Conservation (phyloP, 2,888 invertebrate genomes). For the Hartigia nigra region DNA sequence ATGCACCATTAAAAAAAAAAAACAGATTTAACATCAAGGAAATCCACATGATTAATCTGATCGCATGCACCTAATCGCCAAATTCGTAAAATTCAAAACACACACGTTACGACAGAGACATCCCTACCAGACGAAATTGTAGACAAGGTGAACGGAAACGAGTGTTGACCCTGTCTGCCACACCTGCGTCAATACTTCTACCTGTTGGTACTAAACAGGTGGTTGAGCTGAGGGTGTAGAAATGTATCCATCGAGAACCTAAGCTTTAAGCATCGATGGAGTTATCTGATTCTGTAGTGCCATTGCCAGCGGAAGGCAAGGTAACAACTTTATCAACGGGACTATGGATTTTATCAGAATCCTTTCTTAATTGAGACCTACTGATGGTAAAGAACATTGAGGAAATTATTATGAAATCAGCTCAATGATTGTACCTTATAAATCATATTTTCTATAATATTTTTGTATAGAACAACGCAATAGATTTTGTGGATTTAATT, state of each 20-base stretch:
- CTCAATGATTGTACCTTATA: not conserved
- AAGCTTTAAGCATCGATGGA: not conserved
- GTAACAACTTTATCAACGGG: not conserved
- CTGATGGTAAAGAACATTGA: not conserved
- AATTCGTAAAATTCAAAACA: not conserved
- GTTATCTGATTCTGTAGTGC: not conserved
- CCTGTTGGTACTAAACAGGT: conserved; percentile 49
- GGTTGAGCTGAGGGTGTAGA: conserved; percentile 29
- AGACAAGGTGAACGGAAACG: conserved; percentile 38
- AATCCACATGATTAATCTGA: not conserved
- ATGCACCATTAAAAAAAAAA: not conserved
- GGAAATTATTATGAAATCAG: not conserved
- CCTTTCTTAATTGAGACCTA: not conserved
- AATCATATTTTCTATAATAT: not conserved
- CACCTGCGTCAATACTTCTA: conserved; percentile 56
- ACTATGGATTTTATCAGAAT: not conserved
- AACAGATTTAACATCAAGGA: not conserved
- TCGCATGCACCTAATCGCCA: not conserved
- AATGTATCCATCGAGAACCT: not conserved
- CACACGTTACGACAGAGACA: not conserved
- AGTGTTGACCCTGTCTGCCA: conserved; percentile 52
- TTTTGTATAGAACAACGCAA: not conserved
- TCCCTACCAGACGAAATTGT: not conserved
- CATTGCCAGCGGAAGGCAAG: not conserved
- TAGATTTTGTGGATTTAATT: not conserved